A percentile compares a stretch with the other conserved stretches of the same genome.
Evolutionary conservation across 2,888 invertebrate genomes (phyloP).

Genomic region (Drosophila merina): DNA sequence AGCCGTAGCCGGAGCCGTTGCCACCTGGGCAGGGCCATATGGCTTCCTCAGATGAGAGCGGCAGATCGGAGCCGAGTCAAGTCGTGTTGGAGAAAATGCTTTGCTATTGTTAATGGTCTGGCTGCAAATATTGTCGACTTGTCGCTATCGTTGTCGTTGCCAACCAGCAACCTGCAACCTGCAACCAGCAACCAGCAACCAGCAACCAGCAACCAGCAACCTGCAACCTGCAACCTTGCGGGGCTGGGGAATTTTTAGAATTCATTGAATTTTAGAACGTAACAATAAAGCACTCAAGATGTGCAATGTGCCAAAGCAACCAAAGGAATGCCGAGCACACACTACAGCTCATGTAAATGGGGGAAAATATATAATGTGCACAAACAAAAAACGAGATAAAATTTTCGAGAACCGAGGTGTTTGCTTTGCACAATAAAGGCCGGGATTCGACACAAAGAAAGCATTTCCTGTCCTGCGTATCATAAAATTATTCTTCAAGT

Average conservation of each 20-base stretch:
- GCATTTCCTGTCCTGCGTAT: neutral
- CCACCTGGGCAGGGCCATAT: slow-evolving; percentile 50
- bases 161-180: slow-evolving; percentile 10
- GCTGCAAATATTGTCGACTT: slow-evolving; percentile 66
- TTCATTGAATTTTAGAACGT: slow-evolving; percentile 82
- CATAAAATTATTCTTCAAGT: neutral
- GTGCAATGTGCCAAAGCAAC: slow-evolving; percentile 68
- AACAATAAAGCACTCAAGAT: slow-evolving; percentile 82
- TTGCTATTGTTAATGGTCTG: slow-evolving; percentile 71
- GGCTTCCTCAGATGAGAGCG: slow-evolving; percentile 63
- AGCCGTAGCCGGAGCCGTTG: slow-evolving; percentile 11
- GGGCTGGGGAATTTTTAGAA: slow-evolving; percentile 68
- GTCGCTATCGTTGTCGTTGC: slow-evolving; percentile 40
- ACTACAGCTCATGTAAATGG: slow-evolving; percentile 26
- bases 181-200: slow-evolving; percentile 28
- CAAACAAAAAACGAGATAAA: neutral
- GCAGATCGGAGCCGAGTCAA: slow-evolving; percentile 29
- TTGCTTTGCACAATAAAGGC: neutral
- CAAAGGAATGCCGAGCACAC: slow-evolving; percentile 50
- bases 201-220: slow-evolving; percentile 33
- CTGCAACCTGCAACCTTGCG: slow-evolving; percentile 3
- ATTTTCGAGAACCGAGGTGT: neutral
- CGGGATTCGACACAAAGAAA: neutral
- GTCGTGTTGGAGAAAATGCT: slow-evolving; percentile 40
- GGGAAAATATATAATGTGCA: slow-evolving; percentile 7